Evolutionary conservation across 2,797 vertebrate genomes (phyloP), one percentile per base, ranked within the genome.

Genomic region (Phylloscopus collybita): DNA sequence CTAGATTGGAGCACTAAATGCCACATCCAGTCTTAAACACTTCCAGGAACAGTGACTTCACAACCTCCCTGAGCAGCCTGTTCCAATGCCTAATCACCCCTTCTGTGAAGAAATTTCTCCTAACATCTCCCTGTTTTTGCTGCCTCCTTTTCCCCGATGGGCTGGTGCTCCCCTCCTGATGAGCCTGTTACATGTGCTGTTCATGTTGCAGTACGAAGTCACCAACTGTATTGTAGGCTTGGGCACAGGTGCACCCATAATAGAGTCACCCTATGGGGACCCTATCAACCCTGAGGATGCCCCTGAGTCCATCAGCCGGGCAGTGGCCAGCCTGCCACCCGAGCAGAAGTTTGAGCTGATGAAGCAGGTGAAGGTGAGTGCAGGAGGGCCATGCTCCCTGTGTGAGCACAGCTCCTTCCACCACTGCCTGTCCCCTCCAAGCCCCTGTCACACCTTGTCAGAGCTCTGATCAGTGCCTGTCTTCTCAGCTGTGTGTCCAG

Each of bases 301-400:
- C n/a, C n/a, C n/a, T n/a, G n/a, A n/a, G n/a, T n/a, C n/a, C n/a
- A n/a, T n/a, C n/a, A n/a, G n/a, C n/a, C n/a, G n/a, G n/a, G n/a
- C n/a, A n/a, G n/a, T n/a, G n/a, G n/a, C n/a, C n/a, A n/a, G n/a
- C n/a, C n/a, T n/a, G n/a, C n/a, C n/a, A n/a, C n/a, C n/a, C n/a
- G n/a, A n/a, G n/a, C n/a, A n/a, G n/a, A n/a, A n/a, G n/a, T n/a
- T n/a, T n/a, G n/a, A n/a, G n/a, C n/a, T n/a, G n/a, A n/a, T n/a
- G n/a, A n/a, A n/a, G n/a, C n/a, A n/a, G n/a, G n/a, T 99, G 99
- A 99, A 99, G 98, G 99, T 99, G 72, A 88, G 98, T 62, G 60
- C 27, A 10, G 1, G 30, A 34, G 50, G 4, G 40, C n/a, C 9
- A 0, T 26, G 57, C 4, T 5, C 34, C 38, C 34, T 34, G 16